These are phyloP conservation scores for Dipodomys stephensi DNA, from an alignment of 2,113 vertebrate genomes.

Conservation along the genomic window DNA sequence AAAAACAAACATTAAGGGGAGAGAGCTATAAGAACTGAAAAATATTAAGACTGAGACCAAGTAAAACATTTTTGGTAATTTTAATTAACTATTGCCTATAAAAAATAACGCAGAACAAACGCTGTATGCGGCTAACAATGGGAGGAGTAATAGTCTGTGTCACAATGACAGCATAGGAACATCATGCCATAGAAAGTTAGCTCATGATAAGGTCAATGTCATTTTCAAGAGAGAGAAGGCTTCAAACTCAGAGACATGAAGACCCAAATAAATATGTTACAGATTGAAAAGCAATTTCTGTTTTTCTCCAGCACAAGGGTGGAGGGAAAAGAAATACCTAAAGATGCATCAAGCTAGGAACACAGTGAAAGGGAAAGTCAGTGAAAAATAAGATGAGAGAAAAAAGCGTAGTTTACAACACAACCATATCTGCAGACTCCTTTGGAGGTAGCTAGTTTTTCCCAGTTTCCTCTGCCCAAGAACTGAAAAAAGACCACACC, in stretches of 20 bases:
- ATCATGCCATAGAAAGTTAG: background rate
- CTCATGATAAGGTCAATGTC: background rate
- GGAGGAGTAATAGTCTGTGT: background rate
- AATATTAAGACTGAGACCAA: background rate
- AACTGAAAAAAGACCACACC: background rate
- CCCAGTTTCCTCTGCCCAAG: background rate
- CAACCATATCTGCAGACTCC: background rate
- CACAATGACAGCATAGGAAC: background rate
- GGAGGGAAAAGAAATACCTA: background rate
- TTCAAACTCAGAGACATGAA: background rate
- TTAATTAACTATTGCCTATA: background rate
- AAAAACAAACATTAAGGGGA: background rate
- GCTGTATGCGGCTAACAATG: background rate
- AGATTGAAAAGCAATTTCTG: background rate
- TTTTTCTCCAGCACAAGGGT: background rate
- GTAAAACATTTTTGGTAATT: background rate
- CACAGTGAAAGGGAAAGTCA: background rate
- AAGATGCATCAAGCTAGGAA: background rate
- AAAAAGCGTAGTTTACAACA: background rate
- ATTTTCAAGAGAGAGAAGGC: background rate
- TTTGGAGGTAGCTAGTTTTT: too few species aligned
- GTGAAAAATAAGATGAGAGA: background rate
- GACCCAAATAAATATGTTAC: background rate
- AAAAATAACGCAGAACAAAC: constrained; percentile 39
- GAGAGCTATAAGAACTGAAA: background rate